phyloP scores from a whole-genome alignment of 2,888 invertebrate species.

The Brenthis hecate region DNA sequence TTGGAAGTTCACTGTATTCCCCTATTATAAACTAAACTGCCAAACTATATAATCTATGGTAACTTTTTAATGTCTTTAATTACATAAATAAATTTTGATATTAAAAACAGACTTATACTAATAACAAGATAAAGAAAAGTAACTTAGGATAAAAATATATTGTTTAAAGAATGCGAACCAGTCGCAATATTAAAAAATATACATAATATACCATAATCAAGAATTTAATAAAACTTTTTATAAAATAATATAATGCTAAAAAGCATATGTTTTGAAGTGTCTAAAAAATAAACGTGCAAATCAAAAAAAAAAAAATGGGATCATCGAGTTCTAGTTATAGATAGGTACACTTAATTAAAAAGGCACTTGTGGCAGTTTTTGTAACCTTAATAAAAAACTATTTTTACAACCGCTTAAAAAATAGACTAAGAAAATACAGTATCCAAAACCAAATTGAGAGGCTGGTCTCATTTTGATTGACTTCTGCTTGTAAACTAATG shows the following conservation, averaged over 20 bases:
- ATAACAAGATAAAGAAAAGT: conserved; percentile 51
- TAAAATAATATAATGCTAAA: neutral
- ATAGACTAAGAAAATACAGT: conserved; percentile 61
- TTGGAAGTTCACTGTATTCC: conserved; percentile 40
- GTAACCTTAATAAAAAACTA: conserved; percentile 58
- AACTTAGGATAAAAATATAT: conserved; percentile 48
- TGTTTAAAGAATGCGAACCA: conserved; percentile 63
- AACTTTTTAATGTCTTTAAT: conserved; percentile 74
- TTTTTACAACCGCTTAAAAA: conserved; percentile 68
- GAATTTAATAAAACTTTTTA: conserved; percentile 1
- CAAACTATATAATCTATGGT: conserved; percentile 68
- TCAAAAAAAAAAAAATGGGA: conserved; percentile 7
- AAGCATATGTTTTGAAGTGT: conserved; percentile 15
- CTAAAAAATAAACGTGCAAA: conserved; percentile 13
- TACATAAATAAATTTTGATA: conserved; percentile 75
- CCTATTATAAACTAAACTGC: conserved; percentile 41
- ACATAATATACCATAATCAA: conserved; percentile 29
- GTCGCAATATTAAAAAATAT: conserved; percentile 61
- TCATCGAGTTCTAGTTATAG: conserved; percentile 20
- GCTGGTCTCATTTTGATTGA: conserved; percentile 48
- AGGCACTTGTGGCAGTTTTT: conserved; percentile 81
- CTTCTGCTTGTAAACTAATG: conserved; percentile 55
- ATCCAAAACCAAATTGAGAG: conserved; percentile 53
- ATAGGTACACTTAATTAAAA: conserved; percentile 51
- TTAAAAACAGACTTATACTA: conserved; percentile 63